phyloP scores from a whole-genome alignment of 2,888 invertebrate species.

The Nemotelus nigrinus region DNA sequence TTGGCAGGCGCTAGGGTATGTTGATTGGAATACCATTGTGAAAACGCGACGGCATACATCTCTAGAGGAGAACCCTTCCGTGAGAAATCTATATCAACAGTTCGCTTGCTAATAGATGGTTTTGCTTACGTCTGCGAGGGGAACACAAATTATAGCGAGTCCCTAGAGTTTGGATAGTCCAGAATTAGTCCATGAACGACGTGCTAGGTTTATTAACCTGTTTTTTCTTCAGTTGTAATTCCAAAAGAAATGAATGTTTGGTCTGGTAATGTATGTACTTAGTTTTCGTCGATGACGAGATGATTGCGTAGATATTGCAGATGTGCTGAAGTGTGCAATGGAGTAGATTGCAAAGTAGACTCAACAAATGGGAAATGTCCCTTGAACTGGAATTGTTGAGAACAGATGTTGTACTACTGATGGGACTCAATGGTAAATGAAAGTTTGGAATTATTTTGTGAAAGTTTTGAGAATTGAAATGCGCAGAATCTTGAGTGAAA shows the following conservation, averaged over 20 bases:
- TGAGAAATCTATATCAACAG: slow-evolving; percentile 37
- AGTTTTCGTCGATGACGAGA: neutral
- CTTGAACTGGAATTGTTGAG: too few species aligned
- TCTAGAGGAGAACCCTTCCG: slow-evolving; percentile 13
- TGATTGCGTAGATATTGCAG: neutral
- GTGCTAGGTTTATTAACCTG: slow-evolving; percentile 19
- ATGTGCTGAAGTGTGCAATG: neutral
- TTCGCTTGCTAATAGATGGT: slow-evolving; percentile 1
- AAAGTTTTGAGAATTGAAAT: too few species aligned
- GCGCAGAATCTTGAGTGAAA: too few species aligned
- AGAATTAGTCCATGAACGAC: neutral
- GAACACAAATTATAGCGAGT: neutral
- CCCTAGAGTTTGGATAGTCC: neutral
- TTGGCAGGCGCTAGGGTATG: too few species aligned
- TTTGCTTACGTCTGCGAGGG: neutral
- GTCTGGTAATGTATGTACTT: slow-evolving; percentile 10
- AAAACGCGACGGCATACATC: neutral
- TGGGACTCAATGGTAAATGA: too few species aligned
- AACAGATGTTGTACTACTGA: too few species aligned
- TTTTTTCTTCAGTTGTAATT: slow-evolving; percentile 14
- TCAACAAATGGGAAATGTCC: neutral
- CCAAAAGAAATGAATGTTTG: slow-evolving; percentile 4
- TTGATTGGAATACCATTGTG: too few species aligned
- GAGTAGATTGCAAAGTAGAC: neutral
- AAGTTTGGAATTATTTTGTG: too few species aligned